These are phyloP conservation scores for Gobius niger DNA, from an alignment of 2,113 vertebrate species.

Conservation along the genomic window DNA sequence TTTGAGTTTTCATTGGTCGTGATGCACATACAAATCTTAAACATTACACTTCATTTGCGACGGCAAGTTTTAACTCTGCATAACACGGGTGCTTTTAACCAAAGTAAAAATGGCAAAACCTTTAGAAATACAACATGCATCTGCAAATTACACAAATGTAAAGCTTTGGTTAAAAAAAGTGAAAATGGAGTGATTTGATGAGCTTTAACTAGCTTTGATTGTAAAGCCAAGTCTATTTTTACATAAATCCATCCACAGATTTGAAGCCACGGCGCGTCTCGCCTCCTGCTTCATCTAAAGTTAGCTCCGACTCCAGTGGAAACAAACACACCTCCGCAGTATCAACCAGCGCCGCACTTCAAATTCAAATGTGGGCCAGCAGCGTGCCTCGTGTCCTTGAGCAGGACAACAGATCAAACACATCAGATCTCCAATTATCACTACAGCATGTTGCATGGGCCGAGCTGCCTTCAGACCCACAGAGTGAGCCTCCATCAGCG, in stretches of 20 bases:
- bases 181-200: not conserved
- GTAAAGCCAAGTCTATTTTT: conserved; percentile 21
- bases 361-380: conserved; percentile 29
- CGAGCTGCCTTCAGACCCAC: conserved; percentile 42
- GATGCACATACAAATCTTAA: not conserved
- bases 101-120: not conserved
- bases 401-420: conserved; percentile 44
- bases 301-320: conserved; percentile 55
- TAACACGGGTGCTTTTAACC: not conserved
- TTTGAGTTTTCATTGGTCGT: no score
- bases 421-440: conserved; percentile 60
- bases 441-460: conserved; percentile 52
- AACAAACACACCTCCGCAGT: conserved; percentile 66
- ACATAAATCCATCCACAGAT: conserved; percentile 28
- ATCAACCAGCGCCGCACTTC: conserved; percentile 11
- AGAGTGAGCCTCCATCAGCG: conserved; percentile 63
- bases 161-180: not conserved
- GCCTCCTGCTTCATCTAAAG: conserved; percentile 44
- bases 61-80: not conserved
- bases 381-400: conserved; percentile 48
- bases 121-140: no score
- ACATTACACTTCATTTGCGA: not conserved
- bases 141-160: not conserved
- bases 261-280: conserved; percentile 33
- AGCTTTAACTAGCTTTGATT: conserved; percentile 16